Percentiles rank a stretch among this genome's conserved stretches.
phyloP scores from a whole-genome alignment of 2,888 invertebrate species.

The Drosophila rellima region DNA sequence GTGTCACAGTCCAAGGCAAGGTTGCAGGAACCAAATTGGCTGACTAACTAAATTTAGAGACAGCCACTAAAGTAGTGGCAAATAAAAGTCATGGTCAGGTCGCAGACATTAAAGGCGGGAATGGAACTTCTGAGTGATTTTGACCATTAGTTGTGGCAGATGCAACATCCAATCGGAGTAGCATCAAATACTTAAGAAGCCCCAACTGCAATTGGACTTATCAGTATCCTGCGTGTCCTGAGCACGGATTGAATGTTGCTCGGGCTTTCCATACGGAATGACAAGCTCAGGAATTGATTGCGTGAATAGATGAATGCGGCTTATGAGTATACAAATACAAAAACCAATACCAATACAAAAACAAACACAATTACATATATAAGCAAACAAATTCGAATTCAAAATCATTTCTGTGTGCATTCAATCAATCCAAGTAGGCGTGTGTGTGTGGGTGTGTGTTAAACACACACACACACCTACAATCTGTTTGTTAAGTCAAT shows the following conservation, averaged over 20 bases:
- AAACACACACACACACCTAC: conserved; percentile 1
- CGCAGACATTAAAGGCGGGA: too few relatives aligned
- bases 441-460: conserved; percentile 6
- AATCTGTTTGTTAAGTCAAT: conserved; percentile 54
- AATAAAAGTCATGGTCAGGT: conserved; percentile 13
- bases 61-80: conserved; percentile 2
- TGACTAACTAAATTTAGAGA: conserved; percentile 12
- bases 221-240: conserved; percentile 9
- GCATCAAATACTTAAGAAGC: conserved; percentile 1
- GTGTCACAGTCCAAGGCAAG: not conserved
- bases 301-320: conserved; percentile 3
- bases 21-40: not conserved
- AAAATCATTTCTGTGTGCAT: conserved; percentile 49
- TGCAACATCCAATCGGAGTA: conserved; percentile 2
- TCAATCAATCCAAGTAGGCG: conserved; percentile 39
- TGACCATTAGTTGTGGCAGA: conserved; percentile 1
- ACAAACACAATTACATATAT: not conserved
- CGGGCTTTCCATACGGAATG: conserved; percentile 13
- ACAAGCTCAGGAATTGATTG: conserved; percentile 37
- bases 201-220: conserved; percentile 13
- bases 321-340: conserved; percentile 6
- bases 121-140: not conserved
- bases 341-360: not conserved
- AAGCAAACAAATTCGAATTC: conserved; percentile 18
- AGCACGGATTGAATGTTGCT: conserved; percentile 8